phyloP scores from a whole-genome alignment of 1,140 invertebrate species.

The Psix sp. region DNA sequence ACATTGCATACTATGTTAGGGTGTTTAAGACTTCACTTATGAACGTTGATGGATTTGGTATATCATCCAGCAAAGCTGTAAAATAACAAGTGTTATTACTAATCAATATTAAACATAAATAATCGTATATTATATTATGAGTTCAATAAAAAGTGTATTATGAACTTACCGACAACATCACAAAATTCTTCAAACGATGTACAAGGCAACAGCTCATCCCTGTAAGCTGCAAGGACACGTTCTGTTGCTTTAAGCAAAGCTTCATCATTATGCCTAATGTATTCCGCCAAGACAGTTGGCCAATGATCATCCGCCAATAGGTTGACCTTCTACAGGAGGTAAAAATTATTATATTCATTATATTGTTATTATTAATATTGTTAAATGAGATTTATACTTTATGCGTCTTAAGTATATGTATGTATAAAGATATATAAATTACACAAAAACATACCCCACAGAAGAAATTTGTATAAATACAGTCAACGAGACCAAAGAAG shows the following conservation, averaged over 20 bases:
- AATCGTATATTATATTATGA: slow-evolving; percentile 10
- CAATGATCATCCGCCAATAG: slow-evolving; percentile 89
- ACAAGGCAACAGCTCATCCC: slow-evolving; percentile 93
- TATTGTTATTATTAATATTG: background rate
- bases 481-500: slow-evolving; percentile 89
- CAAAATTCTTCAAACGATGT: slow-evolving; percentile 93
- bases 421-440: background rate
- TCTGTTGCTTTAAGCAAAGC: slow-evolving; percentile 91
- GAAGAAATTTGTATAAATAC: slow-evolving; percentile 85
- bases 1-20: slow-evolving; percentile 62
- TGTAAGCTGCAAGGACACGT: slow-evolving; percentile 86
- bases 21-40: slow-evolving; percentile 77
- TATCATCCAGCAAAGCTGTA: slow-evolving; percentile 81
- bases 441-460: slow-evolving; percentile 22
- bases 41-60: slow-evolving; percentile 79
- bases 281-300: slow-evolving; percentile 92
- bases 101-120: background rate
- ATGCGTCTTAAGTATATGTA: too few relatives aligned
- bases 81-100: slow-evolving; percentile 57
- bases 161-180: slow-evolving; percentile 86
- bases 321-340: slow-evolving; percentile 81
- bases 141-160: slow-evolving; percentile 1
- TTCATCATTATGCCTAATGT: slow-evolving; percentile 96
- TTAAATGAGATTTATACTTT: too few relatives aligned
- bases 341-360: slow-evolving; percentile 6